Evolutionary conservation across 2,113 vertebrate species (phyloP), one percentile per base, ranked within the genome.

Genomic region (Agelaius tricolor): DNA sequence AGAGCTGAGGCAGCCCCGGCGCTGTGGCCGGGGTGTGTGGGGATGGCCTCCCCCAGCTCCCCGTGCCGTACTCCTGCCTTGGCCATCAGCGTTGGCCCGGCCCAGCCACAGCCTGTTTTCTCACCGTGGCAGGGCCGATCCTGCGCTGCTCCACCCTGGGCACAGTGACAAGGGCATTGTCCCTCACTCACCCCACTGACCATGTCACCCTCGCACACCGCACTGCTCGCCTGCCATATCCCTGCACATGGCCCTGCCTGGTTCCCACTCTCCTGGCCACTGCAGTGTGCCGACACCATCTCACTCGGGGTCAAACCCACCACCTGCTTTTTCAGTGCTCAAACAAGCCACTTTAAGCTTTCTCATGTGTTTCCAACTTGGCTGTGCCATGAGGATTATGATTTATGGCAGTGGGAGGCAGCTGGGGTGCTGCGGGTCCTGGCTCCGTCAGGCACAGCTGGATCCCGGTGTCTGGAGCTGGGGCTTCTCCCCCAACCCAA

Each of bases 111-210:
- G 4, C 24, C 27, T 12, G 44, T 14, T 39, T 10, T 52, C 7
- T 26, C 3, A 0, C 27, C 0, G 0, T 5, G 51, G 8, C 10
- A 0, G 1, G 1, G 37, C 55, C 1, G 1, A 2, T n/a, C 13
- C 5, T 51, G 26, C 59, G 11, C 26, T 3, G 28, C 44, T 46
- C 52, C 44, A 8, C 22, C 11, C 44, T 7, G 46, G 39, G 46
- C 47, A 13, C 44, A 14, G n/a, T 15, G 55, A 55, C 78, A 22
- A 12, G 30, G 14, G 18, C 71, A 41, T 6, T 30, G 62, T 76
- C 62, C 55, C 30, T 13, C 26, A 0, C 33, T 43, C 1, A 0
- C 17, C 19, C 23, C 3, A 0, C 9, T 27, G 77, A 3, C 76
- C 1, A 0, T 0, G 0, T 13, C 44, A 0, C 74, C 46, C 11